These are phyloP conservation scores for Rhimphoctona megacephalus DNA, from an alignment of 2,888 invertebrate genomes.

Conservation along the genomic window DNA sequence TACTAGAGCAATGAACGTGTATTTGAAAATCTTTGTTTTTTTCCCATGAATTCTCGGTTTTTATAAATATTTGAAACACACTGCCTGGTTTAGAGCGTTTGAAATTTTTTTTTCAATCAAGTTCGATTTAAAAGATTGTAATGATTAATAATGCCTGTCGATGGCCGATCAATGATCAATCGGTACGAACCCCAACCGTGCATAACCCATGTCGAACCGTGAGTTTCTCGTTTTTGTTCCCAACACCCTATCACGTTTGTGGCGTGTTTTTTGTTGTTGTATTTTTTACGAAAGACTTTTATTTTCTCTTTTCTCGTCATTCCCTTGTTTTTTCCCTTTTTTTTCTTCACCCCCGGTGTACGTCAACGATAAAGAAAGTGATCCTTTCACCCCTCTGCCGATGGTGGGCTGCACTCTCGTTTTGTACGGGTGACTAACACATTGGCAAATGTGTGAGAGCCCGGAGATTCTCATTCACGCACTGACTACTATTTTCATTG, in stretches of 20 bases:
- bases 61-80: too few relatives aligned
- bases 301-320: constrained; percentile 18
- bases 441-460: constrained; percentile 52
- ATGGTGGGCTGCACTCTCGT: constrained; percentile 28
- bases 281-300: constrained; percentile 4
- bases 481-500: constrained; percentile 1
- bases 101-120: neutral
- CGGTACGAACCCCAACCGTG: neutral
- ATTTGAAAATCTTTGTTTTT: neutral
- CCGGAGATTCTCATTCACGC: constrained; percentile 51
- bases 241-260: constrained; percentile 1
- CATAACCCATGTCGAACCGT: constrained; percentile 8
- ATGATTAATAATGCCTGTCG: constrained; percentile 17
- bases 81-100: neutral
- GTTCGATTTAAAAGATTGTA: neutral
- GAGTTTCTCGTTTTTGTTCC: constrained; percentile 31
- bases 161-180: constrained; percentile 29
- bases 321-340: constrained; percentile 19
- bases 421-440: constrained; percentile 58
- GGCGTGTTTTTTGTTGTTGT: constrained; percentile 17
- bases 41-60: neutral
- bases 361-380: constrained; percentile 56
- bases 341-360: constrained; percentile 30
- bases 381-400: constrained; percentile 55
- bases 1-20: neutral